These are phyloP conservation scores for Neuroterus valhalla DNA, from an alignment of 1,140 invertebrate genomes.

Conservation along the genomic window DNA sequence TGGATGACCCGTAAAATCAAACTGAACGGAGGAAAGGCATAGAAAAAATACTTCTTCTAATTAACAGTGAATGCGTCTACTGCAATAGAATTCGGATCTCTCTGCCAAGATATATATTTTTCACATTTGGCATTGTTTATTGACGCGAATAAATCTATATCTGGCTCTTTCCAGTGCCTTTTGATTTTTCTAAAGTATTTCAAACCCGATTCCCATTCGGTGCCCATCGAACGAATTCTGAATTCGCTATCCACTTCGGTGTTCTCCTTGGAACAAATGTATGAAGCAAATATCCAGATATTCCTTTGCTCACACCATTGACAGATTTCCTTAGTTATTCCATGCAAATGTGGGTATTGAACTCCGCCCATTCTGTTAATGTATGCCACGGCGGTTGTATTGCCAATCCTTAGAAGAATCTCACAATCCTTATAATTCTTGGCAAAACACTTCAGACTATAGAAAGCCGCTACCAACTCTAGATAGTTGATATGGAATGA, in stretches of 20 bases:
- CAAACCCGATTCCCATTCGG: no score
- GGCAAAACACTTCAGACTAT: conserved; percentile 63
- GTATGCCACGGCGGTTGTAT: conserved; percentile 64
- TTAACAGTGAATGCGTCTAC: no score
- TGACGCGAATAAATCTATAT: no score
- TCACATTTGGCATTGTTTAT: no score
- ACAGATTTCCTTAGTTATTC: conserved; percentile 65
- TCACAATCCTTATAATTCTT: conserved; percentile 47
- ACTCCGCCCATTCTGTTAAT: conserved; percentile 62
- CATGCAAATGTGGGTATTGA: conserved; percentile 57
- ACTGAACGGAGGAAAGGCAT: neutral
- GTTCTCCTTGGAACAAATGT: conserved; percentile 32
- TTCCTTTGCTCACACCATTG: no score
- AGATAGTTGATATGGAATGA: conserved; percentile 20
- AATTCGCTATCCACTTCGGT: conserved; percentile 21
- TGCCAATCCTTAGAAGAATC: conserved; percentile 63
- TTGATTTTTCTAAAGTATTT: no score
- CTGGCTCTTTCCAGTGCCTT: no score
- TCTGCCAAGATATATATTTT: no score
- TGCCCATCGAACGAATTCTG: no score
- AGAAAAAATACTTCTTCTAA: no score
- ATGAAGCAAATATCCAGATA: no score
- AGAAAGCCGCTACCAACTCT: conserved; percentile 50
- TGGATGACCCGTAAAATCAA: conserved; percentile 43
- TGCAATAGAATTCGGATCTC: no score